Evolutionary conservation across 2,797 vertebrate species (phyloP).

Genomic region (Saxicola maurus): DNA sequence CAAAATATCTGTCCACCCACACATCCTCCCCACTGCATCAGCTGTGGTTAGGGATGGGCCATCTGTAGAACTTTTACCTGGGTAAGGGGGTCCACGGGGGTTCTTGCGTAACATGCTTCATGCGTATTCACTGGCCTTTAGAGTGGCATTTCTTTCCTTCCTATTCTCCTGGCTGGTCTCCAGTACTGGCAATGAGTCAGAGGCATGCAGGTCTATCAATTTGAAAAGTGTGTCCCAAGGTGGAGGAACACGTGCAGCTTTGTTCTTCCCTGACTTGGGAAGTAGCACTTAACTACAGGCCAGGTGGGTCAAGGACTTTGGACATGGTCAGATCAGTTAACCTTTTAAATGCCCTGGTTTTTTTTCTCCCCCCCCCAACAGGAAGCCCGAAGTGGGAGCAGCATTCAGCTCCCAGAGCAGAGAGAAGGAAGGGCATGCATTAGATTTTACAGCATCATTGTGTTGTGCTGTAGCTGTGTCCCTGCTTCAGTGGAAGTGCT

Average conservation of each 20-base stretch:
- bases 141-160: conserved; percentile 35
- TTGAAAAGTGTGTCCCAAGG: not conserved
- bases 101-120: conserved; percentile 28
- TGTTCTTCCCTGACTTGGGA: not conserved
- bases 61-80: conserved; percentile 46
- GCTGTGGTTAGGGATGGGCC: not conserved
- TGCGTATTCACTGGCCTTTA: conserved; percentile 50
- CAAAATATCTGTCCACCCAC: conserved; percentile 53
- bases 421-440: not conserved
- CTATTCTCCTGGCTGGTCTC: conserved; percentile 25
- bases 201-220: conserved; percentile 24
- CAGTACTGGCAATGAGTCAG: conserved; percentile 30
- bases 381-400: not conserved
- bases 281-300: not conserved
- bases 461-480: not conserved
- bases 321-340: not conserved
- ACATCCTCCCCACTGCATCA: conserved; percentile 15
- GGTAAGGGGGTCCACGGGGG: conserved; percentile 16
- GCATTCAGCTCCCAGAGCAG: not conserved
- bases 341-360: not conserved
- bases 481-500: not conserved
- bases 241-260: not conserved
- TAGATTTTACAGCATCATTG: not conserved
- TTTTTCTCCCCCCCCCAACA: not conserved
- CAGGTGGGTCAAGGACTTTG: not conserved